Base-by-base conservation (phyloP, 2,888 invertebrate genomes). In the Amphipoea oculea region DNA sequence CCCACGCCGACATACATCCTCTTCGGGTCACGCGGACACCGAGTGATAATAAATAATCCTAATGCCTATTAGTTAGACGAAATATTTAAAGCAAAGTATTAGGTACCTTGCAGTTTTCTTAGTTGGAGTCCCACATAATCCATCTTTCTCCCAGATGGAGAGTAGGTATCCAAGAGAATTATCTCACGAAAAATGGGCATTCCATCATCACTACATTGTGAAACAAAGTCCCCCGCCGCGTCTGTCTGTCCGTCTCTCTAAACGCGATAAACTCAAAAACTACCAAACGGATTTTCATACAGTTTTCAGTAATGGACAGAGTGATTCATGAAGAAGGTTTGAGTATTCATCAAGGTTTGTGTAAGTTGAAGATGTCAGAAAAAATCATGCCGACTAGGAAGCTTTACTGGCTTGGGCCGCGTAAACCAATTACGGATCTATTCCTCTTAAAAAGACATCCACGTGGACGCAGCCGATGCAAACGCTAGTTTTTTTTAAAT, bases 1-100 rank as follows among this genome's bases (percentile, higher is more conserved):
- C 90, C 90, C 87, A 77, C 84, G 63, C 63, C 40, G 17, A 23
- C 79, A 40, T 42, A 76, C 82, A 80, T 85, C 86, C 84, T 84
- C 72, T 48, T 45, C 65, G 63, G 42, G 36, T 73, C 85, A 85
- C 63, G 85, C 67, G 51, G 51, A 17, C 57, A 6, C 4, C 3
- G 62, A 69, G 40, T 85, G 85, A 83, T 80, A 45, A 45, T 11
- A 5, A 36, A 67, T 14, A 40, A 29, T 54, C 65, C 73, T 68
- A 66, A 76, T 66, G 54, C 48, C 36, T 48, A 63, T 60, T 67
- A 67, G 20, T 62, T 48, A 29, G 5, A n/a, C 36, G 11, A 17
- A 17, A 17, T 48, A 29, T 73, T 23, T 11, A 6, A 40, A 40
- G 54, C 40, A n/a, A 51, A 36, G 7, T 36, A 14, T 69, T 51